These are phyloP conservation scores for Arenaria interpres DNA, from an alignment of 2,113 vertebrate species.

Conservation along the genomic window DNA sequence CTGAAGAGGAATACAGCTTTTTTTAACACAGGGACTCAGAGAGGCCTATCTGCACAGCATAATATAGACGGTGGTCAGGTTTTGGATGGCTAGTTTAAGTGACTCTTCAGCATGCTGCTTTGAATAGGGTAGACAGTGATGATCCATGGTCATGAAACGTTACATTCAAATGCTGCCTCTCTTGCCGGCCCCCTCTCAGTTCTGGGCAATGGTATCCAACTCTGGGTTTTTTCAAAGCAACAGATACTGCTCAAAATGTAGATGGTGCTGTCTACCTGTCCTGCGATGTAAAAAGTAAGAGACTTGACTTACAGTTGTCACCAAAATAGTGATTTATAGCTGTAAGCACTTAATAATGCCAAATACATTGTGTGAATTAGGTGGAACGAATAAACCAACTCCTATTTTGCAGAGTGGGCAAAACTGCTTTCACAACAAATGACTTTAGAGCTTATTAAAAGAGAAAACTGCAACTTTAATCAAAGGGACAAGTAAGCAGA, in stretches of 20 bases:
- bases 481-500: neutral
- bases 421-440: neutral
- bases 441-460: conserved; percentile 34
- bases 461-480: conserved; percentile 33
- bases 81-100: neutral
- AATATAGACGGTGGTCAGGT: neutral
- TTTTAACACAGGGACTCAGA: neutral
- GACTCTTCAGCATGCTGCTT: neutral
- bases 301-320: neutral
- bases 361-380: neutral
- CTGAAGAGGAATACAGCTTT: neutral
- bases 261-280: neutral
- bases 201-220: neutral
- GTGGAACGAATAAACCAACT: neutral
- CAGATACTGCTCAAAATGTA: neutral
- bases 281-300: neutral
- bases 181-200: neutral
- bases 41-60: rapidly evolving
- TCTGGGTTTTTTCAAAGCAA: neutral
- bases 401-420: conserved; percentile 29
- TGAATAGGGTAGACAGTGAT: neutral
- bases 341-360: neutral
- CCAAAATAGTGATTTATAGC: neutral
- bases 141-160: neutral
- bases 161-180: neutral